Base-by-base conservation (phyloP, 2,888 invertebrate genomes). In the Torymus tubicola region DNA sequence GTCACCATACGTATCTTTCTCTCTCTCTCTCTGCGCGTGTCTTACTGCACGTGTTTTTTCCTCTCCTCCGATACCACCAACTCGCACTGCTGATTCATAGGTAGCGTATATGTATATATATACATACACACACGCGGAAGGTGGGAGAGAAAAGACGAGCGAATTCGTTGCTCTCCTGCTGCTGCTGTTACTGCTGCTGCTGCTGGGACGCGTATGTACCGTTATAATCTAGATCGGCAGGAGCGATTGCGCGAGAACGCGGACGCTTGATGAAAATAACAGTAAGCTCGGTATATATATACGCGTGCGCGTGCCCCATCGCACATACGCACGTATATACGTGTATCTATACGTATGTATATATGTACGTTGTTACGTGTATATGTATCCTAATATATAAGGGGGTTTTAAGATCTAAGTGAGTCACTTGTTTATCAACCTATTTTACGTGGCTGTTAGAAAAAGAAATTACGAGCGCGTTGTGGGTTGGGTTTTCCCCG, bases 241-340 rank as follows among this genome's bases (percentile, higher is more conserved):
- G 18, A 42, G 58, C 21, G 63, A 78, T 74, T 57, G 64, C 57
- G 24, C 60, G 14, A 13, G 57, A 65, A 60, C 61, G 55, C 55
- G 67, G 53, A 69, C 55, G 60, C 63, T 60, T 50, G 74, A 80
- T 82, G 82, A 82, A 82, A 82, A 82, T 82, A 82, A 82, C 82
- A 82, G 82, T 82, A 76, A 79, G 71, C 3, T n/a, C n/a, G n/a
- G n/a, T n/a, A n/a, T n/a, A n/a, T n/a, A n/a, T 61, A 21, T 3
- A 16, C 50, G 50, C 12, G 8, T 16, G 2, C 21, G 18, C 55
- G 2, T 13, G 12, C 50, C 12, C 52, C 21, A 4, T 68, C 18
- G 14, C 61, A 16, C 58, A 8, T n/a, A n/a, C n/a, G n/a, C n/a
- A n/a, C n/a, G n/a, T n/a, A n/a, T n/a, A n/a, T n/a, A n/a, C n/a